Base-by-base conservation (phyloP, 2,888 invertebrate species). In the Pocota personata region DNA sequence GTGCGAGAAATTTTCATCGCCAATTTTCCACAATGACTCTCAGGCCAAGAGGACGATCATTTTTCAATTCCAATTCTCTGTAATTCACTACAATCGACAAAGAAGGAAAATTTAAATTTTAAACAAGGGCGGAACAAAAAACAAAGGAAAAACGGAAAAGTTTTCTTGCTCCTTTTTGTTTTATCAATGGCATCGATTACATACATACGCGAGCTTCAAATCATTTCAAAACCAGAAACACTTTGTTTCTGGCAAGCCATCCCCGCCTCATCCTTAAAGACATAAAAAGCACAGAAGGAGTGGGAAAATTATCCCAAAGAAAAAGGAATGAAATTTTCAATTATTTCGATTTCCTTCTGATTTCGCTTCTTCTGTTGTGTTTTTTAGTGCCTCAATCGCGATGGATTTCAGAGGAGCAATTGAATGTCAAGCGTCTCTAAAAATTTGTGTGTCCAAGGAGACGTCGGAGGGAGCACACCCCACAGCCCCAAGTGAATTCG, bases 371-470 rank as follows among this genome's bases (percentile, higher is more conserved):
- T 71, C 52, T 24, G 14, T 48, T 8, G 32, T 14, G 14, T 12
- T 7, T 48, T 66, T 37, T 57, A 16, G 27, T 73, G 60, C 58
- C 46, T 76, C 58, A 48, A 40, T 67, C 57, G 46, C 67, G 73
- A 71, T 78, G 62, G 67, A 69, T 73, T 80, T 73, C 12, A 60
- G 8, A 67, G 50, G 30, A 60, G 67, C 52, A 83, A 83, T 83
- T 78, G 83, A 83, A 78, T 78, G 83, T 78, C 83, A 83, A 78
- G 72, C 55, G 55, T 67, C 62, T 73, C 78, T 72, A 21, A 57
- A 32, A 57, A 78, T 24, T 37, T 32, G 62, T 21, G 77, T 83
- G 83, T 78, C 83, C 83, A 73, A 50, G 72, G 66, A 58, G 66
- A 82, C 64, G 14, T 27, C 37, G 35, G 52, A 27, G 37, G 35